phyloP scores from a whole-genome alignment of 2,113 vertebrate genomes.

The Edolisoma coerulescens region DNA sequence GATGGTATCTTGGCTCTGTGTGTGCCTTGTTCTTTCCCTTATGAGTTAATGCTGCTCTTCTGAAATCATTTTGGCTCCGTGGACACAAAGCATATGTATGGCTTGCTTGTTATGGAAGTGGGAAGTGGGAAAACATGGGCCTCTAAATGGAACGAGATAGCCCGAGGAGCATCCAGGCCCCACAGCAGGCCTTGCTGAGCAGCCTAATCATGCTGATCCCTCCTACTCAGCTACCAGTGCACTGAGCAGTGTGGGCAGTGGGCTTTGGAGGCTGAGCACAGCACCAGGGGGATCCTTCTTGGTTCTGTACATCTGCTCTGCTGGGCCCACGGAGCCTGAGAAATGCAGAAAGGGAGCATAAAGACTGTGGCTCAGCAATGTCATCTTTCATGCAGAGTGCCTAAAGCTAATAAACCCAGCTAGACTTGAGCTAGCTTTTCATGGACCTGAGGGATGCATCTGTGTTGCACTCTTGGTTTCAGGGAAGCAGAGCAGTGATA shows the following conservation, averaged over 20 bases:
- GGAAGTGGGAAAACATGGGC: not conserved
- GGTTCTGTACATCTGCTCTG: not conserved
- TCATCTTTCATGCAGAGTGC: not conserved
- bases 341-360: not conserved
- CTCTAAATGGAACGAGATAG: not conserved
- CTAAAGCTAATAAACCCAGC: not conserved
- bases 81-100: not conserved
- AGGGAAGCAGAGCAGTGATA: not conserved
- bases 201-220: not conserved
- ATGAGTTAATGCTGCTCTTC: not conserved
- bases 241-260: not conserved
- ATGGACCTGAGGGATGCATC: not conserved
- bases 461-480: not conserved
- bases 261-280: not conserved
- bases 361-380: not conserved
- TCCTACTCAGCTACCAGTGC: not conserved
- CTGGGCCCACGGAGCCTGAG: not conserved
- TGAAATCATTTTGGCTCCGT: not conserved
- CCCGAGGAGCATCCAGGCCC: not conserved
- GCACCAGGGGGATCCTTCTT: not conserved
- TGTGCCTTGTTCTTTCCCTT: not conserved
- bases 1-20: not conserved
- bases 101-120: not conserved
- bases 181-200: not conserved
- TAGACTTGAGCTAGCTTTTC: not conserved